phyloP scores from a whole-genome alignment of 2,888 invertebrate genomes.

The Aporophyla nigra region DNA sequence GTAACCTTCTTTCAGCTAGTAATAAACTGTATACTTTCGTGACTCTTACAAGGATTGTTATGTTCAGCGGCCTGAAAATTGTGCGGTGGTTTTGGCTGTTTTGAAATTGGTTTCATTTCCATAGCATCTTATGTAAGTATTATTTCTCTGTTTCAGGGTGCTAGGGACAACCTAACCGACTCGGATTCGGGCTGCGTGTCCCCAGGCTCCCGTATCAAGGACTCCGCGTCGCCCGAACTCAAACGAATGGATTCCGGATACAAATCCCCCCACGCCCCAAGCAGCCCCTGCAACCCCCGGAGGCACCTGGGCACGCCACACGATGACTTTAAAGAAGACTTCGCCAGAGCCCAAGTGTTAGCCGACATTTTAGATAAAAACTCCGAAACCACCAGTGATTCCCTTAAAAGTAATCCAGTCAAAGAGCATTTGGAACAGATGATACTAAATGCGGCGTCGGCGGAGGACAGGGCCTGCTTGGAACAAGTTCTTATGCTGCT shows the following conservation, averaged over 20 bases:
- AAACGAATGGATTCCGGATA: conserved; percentile 90
- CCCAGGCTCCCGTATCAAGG: conserved; percentile 89
- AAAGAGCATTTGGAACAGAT: conserved; percentile 89
- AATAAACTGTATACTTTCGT: conserved; percentile 40
- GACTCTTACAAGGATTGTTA: conserved; percentile 43
- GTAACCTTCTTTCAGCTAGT: conserved; percentile 51
- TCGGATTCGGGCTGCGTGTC: conserved; percentile 90
- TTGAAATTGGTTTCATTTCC: background rate
- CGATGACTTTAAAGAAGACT: conserved; percentile 89
- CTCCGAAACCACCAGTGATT: conserved; percentile 86
- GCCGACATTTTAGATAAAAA: conserved; percentile 86
- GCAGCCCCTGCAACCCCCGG: conserved; percentile 86
- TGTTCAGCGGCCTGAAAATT: conserved; percentile 34
- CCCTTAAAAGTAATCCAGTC: conserved; percentile 86
- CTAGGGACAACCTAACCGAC: conserved; percentile 89
- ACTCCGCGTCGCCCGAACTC: conserved; percentile 89
- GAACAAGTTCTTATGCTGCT: conserved; percentile 92
- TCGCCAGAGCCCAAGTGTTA: conserved; percentile 88
- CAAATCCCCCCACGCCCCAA: conserved; percentile 87
- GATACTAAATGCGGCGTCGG: conserved; percentile 88
- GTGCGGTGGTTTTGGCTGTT: background rate
- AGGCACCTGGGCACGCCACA: conserved; percentile 82
- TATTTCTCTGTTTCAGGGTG: conserved; percentile 80
- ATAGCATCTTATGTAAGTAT: background rate
- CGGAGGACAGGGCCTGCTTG: conserved; percentile 92